A percentile compares a stretch with the other conserved stretches of the same genome.
Conservation (phyloP, 2,113 vertebrate genomes). For the Crotalus helleri region DNA sequence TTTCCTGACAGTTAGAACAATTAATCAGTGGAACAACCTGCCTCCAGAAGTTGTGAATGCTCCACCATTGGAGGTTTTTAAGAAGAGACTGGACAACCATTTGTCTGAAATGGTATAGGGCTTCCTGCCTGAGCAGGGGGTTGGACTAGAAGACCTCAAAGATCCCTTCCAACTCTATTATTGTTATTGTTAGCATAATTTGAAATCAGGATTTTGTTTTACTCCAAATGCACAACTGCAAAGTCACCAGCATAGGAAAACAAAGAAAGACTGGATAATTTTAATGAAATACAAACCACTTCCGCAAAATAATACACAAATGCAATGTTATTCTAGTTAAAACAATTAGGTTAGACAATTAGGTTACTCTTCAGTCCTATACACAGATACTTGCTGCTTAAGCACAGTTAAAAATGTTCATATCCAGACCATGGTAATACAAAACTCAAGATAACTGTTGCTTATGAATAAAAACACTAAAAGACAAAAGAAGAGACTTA, state of each 20-base stretch:
- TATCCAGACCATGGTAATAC: constrained; percentile 4
- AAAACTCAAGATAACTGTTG: background rate
- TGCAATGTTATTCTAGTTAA: constrained; percentile 4
- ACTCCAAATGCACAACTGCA: background rate
- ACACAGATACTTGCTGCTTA: background rate
- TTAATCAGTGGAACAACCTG: too few relatives aligned
- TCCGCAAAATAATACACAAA: background rate
- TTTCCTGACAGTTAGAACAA: too few relatives aligned
- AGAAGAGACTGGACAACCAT: too few relatives aligned
- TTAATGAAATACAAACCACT: background rate
- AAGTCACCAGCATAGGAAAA: background rate
- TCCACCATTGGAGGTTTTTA: too few relatives aligned
- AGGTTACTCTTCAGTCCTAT: accelerated
- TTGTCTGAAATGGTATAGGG: too few relatives aligned
- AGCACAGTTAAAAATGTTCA: background rate
- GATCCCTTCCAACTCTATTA: too few relatives aligned
- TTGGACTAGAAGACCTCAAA: too few relatives aligned
- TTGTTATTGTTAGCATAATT: background rate
- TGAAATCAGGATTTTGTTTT: background rate
- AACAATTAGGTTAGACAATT: background rate
- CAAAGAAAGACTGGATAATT: background rate
- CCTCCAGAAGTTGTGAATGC: too few relatives aligned
- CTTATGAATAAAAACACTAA: background rate
- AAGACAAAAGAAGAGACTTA: background rate
- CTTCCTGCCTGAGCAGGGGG: too few relatives aligned